Base-by-base conservation (phyloP, 2,888 invertebrate species). In the Drymonia ruficornis region DNA sequence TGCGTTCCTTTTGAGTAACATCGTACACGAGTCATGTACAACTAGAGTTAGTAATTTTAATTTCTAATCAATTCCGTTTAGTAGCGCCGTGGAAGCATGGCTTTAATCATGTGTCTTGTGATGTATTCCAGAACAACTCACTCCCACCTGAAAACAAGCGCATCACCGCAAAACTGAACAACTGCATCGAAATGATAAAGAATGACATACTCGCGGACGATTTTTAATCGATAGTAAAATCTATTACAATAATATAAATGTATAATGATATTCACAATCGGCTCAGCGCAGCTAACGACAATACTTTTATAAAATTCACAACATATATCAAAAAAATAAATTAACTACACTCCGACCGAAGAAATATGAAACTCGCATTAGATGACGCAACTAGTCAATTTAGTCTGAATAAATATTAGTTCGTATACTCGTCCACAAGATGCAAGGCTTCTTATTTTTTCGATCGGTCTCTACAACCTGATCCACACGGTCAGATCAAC, bases 171-270 rank as follows among this genome's bases (percentile, higher is more conserved):
- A 91, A 89, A 69, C 72, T 85, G n/a, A 81, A 71, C 40, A 64
- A 71, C 1, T 74, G 76, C 56, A 75, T 76, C 0, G 86, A 89
- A 57, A 74, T 77, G 70, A 84, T 85, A 56, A 90, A 87, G 74
- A 76, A 74, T 56, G 77, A 86, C 43, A 76, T 91, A 36, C 68
- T 87, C 60, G 70, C 78, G 64, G 85, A 88, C 72, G 78, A 88
- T 70, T 81, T 89, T 86, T 91, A 89, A 85, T 84, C 13, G 69
- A 75, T 72, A 71, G 72, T 79, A 78, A 84, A 84, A 81, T 78
- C 76, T 71, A 63, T 70, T 72, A 67, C 65, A 63, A 70, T 74
- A 74, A 70, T 69, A 66, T 70, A 56, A 61, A 65, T 67, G 70
- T 70, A 65, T 63, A 62, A 64, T 75, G 73, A 76, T 74, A 76